Evolutionary conservation across 2,113 vertebrate genomes (phyloP).

Genomic region (Sapayoa aenigma): DNA sequence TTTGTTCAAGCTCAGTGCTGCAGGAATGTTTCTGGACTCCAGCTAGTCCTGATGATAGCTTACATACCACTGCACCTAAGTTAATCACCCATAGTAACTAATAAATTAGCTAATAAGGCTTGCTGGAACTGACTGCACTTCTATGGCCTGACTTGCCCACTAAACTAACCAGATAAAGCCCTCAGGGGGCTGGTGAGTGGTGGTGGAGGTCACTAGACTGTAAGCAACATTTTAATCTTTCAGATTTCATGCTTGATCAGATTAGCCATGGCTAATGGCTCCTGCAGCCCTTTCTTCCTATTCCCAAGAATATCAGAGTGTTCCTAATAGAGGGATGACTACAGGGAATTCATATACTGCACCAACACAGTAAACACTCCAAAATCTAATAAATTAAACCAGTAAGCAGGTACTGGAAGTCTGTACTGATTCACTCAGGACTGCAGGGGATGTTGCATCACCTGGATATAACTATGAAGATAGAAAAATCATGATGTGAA

Average conservation of each 20-base stretch:
- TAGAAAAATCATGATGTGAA: background rate
- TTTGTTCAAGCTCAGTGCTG: background rate
- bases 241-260: background rate
- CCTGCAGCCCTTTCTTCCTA: background rate
- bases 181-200: fast-evolving
- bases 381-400: background rate
- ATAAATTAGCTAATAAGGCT: background rate
- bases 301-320: background rate
- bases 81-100: background rate
- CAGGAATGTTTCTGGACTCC: background rate
- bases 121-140: background rate
- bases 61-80: background rate
- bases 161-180: background rate
- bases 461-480: background rate
- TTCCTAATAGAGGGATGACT: fast-evolving
- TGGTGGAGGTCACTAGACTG: background rate
- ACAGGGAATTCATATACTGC: background rate
- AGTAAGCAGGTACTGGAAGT: background rate
- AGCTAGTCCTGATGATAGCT: background rate
- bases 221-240: slow-evolving; percentile 18
- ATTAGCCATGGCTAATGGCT: background rate
- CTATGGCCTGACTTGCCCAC: background rate
- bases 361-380: background rate
- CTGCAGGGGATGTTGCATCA: background rate
- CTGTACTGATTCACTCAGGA: background rate